phyloP scores from a whole-genome alignment of 2,113 vertebrate genomes.

The Laticauda colubrina region DNA sequence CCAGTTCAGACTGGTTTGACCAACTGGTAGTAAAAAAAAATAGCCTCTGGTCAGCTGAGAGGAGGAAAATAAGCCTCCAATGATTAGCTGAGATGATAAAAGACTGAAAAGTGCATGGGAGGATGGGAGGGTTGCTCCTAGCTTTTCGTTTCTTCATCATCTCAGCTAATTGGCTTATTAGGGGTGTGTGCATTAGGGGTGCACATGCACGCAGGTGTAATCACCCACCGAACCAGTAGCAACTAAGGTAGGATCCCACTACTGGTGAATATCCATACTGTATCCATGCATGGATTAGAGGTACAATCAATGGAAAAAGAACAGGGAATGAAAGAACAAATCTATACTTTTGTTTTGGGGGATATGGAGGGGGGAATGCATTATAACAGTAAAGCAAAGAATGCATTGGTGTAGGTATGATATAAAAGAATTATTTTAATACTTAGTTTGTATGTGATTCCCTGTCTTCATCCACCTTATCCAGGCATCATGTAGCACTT shows the following conservation, averaged over 20 bases:
- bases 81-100: too few relatives aligned
- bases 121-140: too few relatives aligned
- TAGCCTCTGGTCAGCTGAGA: too few relatives aligned
- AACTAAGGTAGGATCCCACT: too few relatives aligned
- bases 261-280: neutral
- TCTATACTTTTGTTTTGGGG: neutral
- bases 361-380: neutral
- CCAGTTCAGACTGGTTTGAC: too few relatives aligned
- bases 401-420: neutral
- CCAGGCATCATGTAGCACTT: conserved; percentile 7
- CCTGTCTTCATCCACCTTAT: conserved; percentile 32
- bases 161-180: too few relatives aligned
- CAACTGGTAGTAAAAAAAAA: too few relatives aligned
- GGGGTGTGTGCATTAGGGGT: too few relatives aligned
- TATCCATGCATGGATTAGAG: neutral
- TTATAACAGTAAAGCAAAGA: neutral
- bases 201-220: fast-evolving
- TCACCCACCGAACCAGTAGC: too few relatives aligned
- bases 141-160: too few relatives aligned
- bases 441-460: conserved; percentile 45
- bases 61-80: too few relatives aligned
- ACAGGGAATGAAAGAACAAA: neutral
- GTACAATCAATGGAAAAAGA: neutral
- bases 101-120: too few relatives aligned
- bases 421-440: conserved; percentile 9